These are phyloP conservation scores for Euura saliciscinereae DNA, from an alignment of 1,140 invertebrate genomes.

Conservation along the genomic window DNA sequence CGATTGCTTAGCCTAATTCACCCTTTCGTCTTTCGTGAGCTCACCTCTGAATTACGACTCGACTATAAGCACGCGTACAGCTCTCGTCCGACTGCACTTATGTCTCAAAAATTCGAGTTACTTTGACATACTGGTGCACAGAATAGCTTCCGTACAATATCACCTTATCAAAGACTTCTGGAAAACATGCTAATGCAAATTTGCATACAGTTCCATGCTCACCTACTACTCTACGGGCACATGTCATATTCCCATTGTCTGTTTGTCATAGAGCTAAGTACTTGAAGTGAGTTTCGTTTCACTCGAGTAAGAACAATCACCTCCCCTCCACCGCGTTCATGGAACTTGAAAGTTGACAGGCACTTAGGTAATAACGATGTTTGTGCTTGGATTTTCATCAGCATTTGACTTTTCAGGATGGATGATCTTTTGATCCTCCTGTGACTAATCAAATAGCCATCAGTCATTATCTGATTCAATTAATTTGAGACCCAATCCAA, in stretches of 20 bases:
- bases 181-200: constrained; percentile 47
- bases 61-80: too few relatives aligned
- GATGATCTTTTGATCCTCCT: background rate
- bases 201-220: constrained; percentile 51
- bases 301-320: constrained; percentile 59
- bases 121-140: too few relatives aligned
- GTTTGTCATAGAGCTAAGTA: constrained; percentile 53
- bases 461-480: background rate
- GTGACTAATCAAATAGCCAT: background rate
- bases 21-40: constrained; percentile 23
- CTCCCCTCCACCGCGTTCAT: constrained; percentile 26
- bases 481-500: background rate
- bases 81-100: too few relatives aligned
- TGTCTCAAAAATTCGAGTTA: too few relatives aligned
- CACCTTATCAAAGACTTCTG: constrained; percentile 6
- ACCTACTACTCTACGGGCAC: constrained; percentile 35
- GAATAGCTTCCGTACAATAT: background rate
- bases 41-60: background rate
- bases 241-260: constrained; percentile 60
- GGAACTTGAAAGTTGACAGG: background rate
- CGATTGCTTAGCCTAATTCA: constrained; percentile 59
- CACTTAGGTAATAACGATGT: background rate
- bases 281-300: constrained; percentile 58
- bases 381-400: background rate
- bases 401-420: background rate